A percentile compares a stretch with the other conserved stretches of the same genome.
Evolutionary conservation across 2,888 invertebrate genomes (phyloP).

Genomic region (Leptinotarsa rubiginosa): DNA sequence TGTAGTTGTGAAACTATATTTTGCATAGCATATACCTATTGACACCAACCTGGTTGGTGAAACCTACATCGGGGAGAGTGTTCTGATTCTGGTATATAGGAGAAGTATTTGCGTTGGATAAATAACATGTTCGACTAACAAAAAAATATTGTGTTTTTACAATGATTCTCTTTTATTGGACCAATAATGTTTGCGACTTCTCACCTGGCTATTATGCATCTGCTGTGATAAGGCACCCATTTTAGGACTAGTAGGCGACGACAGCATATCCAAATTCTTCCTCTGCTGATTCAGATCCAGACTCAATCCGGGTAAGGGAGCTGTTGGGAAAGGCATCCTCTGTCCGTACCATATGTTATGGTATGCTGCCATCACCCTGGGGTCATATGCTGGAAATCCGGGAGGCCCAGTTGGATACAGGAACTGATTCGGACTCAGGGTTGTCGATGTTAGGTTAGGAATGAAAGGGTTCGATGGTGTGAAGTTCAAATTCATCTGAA

Average conservation of each 20-base stretch:
- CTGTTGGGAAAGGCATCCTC: slow-evolving; percentile 55
- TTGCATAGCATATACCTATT: no score
- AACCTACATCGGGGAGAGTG: no score
- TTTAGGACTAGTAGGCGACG: slow-evolving; percentile 49
- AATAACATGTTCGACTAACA: no score
- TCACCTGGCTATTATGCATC: slow-evolving; percentile 45
- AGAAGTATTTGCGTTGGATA: no score
- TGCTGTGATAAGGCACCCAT: slow-evolving; percentile 40
- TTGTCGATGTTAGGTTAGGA: slow-evolving; percentile 63
- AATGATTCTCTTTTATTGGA: no score
- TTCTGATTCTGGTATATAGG: no score
- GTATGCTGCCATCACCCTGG: slow-evolving; percentile 63
- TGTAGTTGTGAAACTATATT: no score
- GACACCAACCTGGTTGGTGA: no score
- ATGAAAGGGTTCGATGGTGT: slow-evolving; percentile 66
- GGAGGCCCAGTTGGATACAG: slow-evolving; percentile 59
- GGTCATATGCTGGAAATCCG: slow-evolving; percentile 64
- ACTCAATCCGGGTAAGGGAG: slow-evolving; percentile 50
- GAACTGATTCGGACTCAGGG: slow-evolving; percentile 63
- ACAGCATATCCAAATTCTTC: slow-evolving; percentile 55
- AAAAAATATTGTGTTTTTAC: no score
- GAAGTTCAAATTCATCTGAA: slow-evolving; percentile 59
- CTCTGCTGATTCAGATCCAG: slow-evolving; percentile 52
- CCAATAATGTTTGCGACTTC: background rate
- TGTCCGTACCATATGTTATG: slow-evolving; percentile 58